These are phyloP conservation scores for Callyntrura guangdongensis DNA, from an alignment of 2,888 invertebrate species.

Conservation along the genomic window DNA sequence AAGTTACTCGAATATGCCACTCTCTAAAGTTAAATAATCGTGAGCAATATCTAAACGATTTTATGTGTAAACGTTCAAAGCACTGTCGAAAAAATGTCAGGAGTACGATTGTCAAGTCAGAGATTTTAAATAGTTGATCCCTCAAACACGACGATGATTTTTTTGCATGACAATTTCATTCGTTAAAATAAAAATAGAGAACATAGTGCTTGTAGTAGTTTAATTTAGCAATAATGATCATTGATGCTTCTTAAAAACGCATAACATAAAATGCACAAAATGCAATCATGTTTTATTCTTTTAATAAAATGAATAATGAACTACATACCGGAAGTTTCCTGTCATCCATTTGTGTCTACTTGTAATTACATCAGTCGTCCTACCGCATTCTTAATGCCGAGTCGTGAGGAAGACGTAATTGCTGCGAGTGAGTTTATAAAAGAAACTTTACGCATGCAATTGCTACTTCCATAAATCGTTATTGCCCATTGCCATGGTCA, in stretches of 20 bases:
- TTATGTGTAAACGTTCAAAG: too few species aligned
- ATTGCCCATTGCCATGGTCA: constrained; percentile 65
- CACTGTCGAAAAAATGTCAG: too few species aligned
- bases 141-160: too few species aligned
- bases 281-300: background rate
- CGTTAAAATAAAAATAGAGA: background rate
- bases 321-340: background rate
- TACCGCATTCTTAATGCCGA: too few species aligned
- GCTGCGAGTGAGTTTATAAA: background rate
- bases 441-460: background rate
- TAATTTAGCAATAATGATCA: background rate
- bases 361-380: too few species aligned
- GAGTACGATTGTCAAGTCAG: too few species aligned
- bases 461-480: background rate
- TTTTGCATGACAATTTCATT: background rate
- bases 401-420: background rate
- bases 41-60: too few species aligned
- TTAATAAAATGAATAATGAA: background rate
- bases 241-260: background rate
- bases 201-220: background rate
- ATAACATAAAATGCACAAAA: background rate
- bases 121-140: too few species aligned
- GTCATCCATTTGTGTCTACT: background rate
- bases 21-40: too few species aligned
- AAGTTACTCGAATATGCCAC: too few species aligned